Conservation (phyloP, 1,140 invertebrate genomes). For the Drosophila arawakana region DNA sequence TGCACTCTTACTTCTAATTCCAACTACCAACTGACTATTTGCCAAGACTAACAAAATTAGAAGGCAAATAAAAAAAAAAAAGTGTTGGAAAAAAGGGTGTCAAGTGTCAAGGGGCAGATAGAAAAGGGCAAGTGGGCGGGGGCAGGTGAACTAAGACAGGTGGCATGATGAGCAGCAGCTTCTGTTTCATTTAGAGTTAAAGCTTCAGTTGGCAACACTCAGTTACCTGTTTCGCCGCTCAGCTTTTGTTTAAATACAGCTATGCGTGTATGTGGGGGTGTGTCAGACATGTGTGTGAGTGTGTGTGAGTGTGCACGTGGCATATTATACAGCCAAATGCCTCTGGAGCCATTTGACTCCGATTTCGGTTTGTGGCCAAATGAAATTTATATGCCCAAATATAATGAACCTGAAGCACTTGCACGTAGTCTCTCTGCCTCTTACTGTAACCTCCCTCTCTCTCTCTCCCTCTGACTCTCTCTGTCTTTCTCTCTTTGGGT, state of each 20-base stretch:
- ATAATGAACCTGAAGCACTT: conserved; percentile 78
- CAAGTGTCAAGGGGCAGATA: conserved; percentile 15
- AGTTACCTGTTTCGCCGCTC: not conserved
- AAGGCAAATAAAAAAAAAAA: not conserved
- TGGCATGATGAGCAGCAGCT: conserved; percentile 7
- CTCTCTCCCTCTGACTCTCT: not conserved
- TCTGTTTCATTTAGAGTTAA: conserved; percentile 4
- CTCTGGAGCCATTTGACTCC: conserved; percentile 77
- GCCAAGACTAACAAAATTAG: conserved; percentile 13
- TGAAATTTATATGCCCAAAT: conserved; percentile 81
- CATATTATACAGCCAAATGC: conserved; percentile 72
- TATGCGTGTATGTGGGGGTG: not conserved
- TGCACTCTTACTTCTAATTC: not conserved
- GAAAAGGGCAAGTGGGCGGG: too few relatives aligned
- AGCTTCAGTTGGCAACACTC: conserved; percentile 1
- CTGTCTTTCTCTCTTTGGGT: not conserved
- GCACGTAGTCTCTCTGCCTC: conserved; percentile 47
- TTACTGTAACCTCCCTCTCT: not conserved
- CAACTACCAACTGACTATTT: not conserved
- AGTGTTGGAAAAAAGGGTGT: not conserved
- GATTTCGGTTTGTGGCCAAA: conserved; percentile 79
- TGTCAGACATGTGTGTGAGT: not conserved
- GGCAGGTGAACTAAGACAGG: not conserved
- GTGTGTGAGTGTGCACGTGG: conserved; percentile 46
- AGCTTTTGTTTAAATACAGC: conserved; percentile 6